These are phyloP conservation scores for Dipodomys stephensi DNA, from an alignment of 2,113 vertebrate genomes.

Conservation along the genomic window DNA sequence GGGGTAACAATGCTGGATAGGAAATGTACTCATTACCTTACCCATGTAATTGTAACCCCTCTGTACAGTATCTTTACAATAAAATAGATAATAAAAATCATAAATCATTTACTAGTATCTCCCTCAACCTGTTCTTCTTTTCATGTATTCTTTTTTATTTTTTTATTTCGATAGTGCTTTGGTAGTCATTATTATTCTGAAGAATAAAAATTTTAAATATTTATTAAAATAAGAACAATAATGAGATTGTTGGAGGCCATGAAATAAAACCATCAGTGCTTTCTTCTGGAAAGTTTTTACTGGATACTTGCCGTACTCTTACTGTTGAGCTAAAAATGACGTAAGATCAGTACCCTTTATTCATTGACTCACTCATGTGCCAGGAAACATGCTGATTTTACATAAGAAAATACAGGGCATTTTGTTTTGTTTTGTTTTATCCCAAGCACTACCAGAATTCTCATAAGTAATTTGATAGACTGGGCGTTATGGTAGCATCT, in stretches of 20 bases:
- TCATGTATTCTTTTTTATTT: neutral
- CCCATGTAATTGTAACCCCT: too few relatives aligned
- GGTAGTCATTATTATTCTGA: slow-evolving; percentile 55
- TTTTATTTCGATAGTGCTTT: slow-evolving; percentile 66
- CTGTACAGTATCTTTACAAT: too few relatives aligned
- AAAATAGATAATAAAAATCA: neutral
- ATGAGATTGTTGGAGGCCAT: neutral
- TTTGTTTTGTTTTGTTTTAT: slow-evolving; percentile 16
- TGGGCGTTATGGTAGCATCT: neutral
- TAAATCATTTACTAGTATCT: slow-evolving; percentile 76
- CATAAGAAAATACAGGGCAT: neutral
- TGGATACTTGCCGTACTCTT: neutral
- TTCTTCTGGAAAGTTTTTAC: neutral
- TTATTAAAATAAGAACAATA: slow-evolving; percentile 15
- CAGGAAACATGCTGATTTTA: slow-evolving; percentile 13
- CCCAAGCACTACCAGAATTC: neutral
- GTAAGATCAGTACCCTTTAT: neutral
- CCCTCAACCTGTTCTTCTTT: slow-evolving; percentile 16
- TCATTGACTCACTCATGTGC: neutral
- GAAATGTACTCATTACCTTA: too few relatives aligned
- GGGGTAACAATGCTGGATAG: too few relatives aligned
- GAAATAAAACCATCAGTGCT: neutral
- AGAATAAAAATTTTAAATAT: slow-evolving; percentile 30
- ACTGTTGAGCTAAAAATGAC: neutral
- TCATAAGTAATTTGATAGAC: slow-evolving; percentile 27